Conservation (phyloP, 2,888 invertebrate genomes). For the Acanthoscelides obtectus region DNA sequence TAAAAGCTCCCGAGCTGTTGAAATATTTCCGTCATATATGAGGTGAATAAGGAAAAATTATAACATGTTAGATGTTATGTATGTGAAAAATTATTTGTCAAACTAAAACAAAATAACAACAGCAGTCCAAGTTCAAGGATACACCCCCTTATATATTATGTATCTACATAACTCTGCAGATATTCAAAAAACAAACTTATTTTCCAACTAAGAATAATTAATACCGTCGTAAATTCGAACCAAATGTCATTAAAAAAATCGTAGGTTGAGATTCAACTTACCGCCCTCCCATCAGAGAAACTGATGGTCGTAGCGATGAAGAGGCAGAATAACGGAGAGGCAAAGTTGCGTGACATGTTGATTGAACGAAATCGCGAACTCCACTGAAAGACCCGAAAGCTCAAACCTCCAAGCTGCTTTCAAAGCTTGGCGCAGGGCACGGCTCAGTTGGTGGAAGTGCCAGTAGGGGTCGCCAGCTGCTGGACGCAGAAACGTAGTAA, state of each 20-base stretch:
- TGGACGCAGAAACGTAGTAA: neutral
- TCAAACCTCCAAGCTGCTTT: neutral
- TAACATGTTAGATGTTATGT: too few species aligned
- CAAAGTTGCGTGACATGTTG: conserved; percentile 1
- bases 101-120: neutral
- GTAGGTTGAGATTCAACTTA: conserved; percentile 5
- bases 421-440: conserved; percentile 2
- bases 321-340: conserved; percentile 6
- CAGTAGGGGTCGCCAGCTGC: conserved; percentile 5
- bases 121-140: neutral
- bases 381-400: conserved; percentile 3
- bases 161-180: neutral
- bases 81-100: neutral
- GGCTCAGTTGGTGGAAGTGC: neutral
- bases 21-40: too few species aligned
- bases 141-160: neutral
- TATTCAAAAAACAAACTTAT: neutral
- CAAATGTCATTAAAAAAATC: neutral
- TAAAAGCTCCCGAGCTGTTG: too few species aligned
- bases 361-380: conserved; percentile 4
- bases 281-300: conserved; percentile 18
- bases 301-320: conserved; percentile 10
- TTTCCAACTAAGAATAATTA: neutral
- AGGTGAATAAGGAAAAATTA: too few species aligned
- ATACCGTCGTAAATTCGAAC: too few species aligned